Percentiles rank a stretch among this genome's conserved stretches.
These are phyloP conservation scores for Rostratula benghalensis DNA, from an alignment of 2,113 vertebrate genomes.

Conservation along the genomic window DNA sequence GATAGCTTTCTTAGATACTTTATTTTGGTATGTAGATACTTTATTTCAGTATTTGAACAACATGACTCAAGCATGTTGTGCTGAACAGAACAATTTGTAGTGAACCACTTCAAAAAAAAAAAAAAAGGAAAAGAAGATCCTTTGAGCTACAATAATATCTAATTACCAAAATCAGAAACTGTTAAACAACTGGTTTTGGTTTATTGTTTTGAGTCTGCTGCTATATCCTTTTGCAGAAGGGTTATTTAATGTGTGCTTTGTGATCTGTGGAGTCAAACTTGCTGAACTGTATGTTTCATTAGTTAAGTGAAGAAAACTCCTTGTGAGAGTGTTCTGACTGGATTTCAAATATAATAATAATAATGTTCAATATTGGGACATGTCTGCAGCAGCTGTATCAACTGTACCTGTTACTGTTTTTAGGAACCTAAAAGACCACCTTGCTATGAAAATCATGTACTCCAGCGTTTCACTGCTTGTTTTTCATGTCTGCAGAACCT, in stretches of 20 bases:
- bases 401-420: background rate
- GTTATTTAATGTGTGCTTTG: background rate
- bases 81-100: background rate
- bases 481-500: background rate
- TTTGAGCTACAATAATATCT: background rate
- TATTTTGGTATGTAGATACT: background rate
- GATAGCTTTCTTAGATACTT: background rate
- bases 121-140: background rate
- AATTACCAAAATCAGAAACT: background rate
- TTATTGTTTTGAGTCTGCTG: background rate
- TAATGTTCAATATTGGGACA: background rate
- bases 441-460: background rate
- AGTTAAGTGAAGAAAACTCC: background rate
- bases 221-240: background rate
- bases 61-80: background rate
- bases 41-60: background rate
- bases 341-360: background rate
- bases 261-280: background rate
- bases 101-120: background rate
- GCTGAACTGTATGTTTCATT: background rate
- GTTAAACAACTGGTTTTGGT: background rate
- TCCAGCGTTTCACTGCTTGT: background rate
- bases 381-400: background rate
- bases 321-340: background rate
- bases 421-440: background rate